Evolutionary conservation across 1,140 invertebrate species (phyloP).

Genomic region (Cataglyphis hispanica): DNA sequence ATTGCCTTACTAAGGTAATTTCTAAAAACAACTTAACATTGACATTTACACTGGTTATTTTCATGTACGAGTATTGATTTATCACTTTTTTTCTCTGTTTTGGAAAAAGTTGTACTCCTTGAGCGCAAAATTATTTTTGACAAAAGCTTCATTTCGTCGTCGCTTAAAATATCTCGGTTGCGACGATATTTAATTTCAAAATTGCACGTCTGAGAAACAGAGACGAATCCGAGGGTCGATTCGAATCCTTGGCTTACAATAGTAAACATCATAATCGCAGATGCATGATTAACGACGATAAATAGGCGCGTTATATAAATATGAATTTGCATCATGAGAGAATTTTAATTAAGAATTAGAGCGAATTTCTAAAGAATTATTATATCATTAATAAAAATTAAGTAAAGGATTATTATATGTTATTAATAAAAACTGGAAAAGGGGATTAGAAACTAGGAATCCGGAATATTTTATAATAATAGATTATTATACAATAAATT

Average conservation of each 20-base stretch:
- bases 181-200: constrained; percentile 40
- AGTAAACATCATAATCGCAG: neutral
- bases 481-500: too few relatives aligned
- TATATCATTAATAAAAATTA: too few relatives aligned
- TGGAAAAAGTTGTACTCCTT: neutral
- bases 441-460: too few relatives aligned
- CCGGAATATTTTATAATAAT: too few relatives aligned
- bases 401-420: too few relatives aligned
- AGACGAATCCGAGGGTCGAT: neutral
- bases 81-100: neutral
- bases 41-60: neutral
- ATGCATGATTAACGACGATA: neutral
- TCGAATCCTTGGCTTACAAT: neutral
- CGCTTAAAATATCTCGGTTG: constrained; percentile 21
- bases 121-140: neutral
- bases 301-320: neutral
- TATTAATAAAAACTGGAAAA: too few relatives aligned
- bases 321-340: neutral
- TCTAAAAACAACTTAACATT: neutral
- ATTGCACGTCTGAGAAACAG: neutral
- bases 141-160: constrained; percentile 6
- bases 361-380: too few relatives aligned
- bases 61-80: neutral
- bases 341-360: neutral
- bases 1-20: neutral